Percentiles rank a stretch among this genome's conserved stretches.
Conservation (phyloP, 2,888 invertebrate species). For the Tupiocoris notatus region DNA sequence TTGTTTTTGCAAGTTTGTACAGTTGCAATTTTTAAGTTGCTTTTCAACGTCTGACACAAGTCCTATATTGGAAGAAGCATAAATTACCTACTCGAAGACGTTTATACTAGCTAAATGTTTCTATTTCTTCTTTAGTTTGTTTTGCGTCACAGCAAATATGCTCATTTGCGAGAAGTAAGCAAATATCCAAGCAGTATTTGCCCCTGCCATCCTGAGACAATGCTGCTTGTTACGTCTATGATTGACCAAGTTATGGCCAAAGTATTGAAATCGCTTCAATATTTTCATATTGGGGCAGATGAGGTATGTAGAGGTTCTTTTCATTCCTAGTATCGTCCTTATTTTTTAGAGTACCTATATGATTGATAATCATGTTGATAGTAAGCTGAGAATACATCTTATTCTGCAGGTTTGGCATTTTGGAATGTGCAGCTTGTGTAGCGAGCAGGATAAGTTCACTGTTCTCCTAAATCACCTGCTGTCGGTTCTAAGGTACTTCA, state of each 20-base stretch:
- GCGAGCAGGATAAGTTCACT: conserved; percentile 57
- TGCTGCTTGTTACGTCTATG: conserved; percentile 65
- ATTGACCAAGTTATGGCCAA: conserved; percentile 66
- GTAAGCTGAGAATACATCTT: no score
- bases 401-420: conserved; percentile 68
- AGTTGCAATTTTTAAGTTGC: no score
- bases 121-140: conserved; percentile 59
- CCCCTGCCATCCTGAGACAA: conserved; percentile 65
- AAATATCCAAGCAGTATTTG: conserved; percentile 71
- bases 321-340: no score
- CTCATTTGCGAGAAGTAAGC: conserved; percentile 65
- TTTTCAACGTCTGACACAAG: no score
- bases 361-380: no score
- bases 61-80: no score
- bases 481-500: conserved; percentile 62
- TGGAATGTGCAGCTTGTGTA: conserved; percentile 63
- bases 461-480: conserved; percentile 69
- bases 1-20: no score
- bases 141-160: conserved; percentile 69
- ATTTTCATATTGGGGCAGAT: conserved; percentile 79
- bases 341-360: no score
- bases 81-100: no score
- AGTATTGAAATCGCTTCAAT: conserved; percentile 65
- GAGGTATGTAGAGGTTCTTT: conserved; percentile 63
- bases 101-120: no score